These are phyloP conservation scores for Melanotaenia trifasciata DNA, from an alignment of 2,797 vertebrate genomes.

Conservation along the genomic window DNA sequence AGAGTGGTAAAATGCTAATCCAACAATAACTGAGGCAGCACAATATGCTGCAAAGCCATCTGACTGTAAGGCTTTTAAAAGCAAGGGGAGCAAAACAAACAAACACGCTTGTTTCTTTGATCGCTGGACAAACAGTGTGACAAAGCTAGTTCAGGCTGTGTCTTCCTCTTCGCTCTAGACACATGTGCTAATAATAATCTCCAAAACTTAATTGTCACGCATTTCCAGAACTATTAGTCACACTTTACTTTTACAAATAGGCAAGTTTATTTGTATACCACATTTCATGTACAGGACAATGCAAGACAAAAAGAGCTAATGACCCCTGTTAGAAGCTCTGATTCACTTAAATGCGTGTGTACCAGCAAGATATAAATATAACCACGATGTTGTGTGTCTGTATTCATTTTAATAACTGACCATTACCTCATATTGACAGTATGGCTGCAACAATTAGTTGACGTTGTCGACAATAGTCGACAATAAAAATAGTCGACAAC, in stretches of 20 bases:
- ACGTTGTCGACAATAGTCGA: no score
- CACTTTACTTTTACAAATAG: background rate
- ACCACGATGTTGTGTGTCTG: no score
- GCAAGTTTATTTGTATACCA: no score
- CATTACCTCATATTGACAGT: no score
- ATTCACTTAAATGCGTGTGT: no score
- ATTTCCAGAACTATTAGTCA: background rate
- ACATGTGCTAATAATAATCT: background rate
- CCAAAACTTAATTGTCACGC: background rate
- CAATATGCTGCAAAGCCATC: background rate
- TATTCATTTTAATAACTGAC: no score
- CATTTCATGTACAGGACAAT: no score
- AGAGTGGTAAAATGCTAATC: background rate
- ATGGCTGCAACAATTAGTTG: no score
- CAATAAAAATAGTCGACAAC: no score
- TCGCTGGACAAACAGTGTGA: background rate
- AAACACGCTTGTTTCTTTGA: background rate
- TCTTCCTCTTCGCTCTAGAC: background rate
- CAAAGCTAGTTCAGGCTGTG: background rate
- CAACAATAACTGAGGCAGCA: background rate
- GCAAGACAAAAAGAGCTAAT: no score
- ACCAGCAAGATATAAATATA: no score
- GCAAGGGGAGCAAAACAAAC: background rate
- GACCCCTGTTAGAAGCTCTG: no score
- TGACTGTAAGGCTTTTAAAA: background rate